Evolutionary conservation across 2,888 invertebrate genomes (phyloP), one percentile per base, ranked within the genome.

Genomic region (Drosophila algonquin): DNA sequence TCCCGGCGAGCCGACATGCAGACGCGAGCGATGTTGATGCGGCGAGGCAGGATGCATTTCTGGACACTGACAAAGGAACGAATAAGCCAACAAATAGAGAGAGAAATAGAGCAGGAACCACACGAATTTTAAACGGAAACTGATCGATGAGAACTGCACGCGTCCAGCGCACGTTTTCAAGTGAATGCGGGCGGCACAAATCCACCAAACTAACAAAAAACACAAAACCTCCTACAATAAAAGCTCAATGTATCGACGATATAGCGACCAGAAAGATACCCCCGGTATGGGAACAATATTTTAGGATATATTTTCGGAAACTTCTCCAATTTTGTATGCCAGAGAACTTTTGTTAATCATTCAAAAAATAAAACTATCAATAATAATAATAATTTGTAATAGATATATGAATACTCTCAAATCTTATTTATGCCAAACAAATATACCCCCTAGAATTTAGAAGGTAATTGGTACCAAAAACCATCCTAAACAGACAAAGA

Each of bases 11-110:
- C 57, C 73, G 40, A 76, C 14, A 30, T 82, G 71, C 18, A 81
- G 70, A 27, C 91, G 90, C 30, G 85, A 16, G 9, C 90, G 90
- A 73, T 90, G 89, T 50, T 79, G 86, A 63, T 85, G 87, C 47
- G 89, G 78, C 58, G 90, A 80, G 27, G 87, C 79, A 63, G 86
- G 69, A 87, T 90, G 89, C 91, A 90, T 90, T 55, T 76, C 44
- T 5, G n/a, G 21, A 44, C n/a, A 35, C 40, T 12, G 40, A 40
- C n/a, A 40, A 35, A n/a, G 18, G 10, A 21, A 8, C 14, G 12
- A 27, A 27, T 14, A 35, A 14, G 24, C 50, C 18, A 18, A 18
- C 18, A 18, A 18, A 18, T 18, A 1, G 18, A 18, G 46, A 53
- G 47, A 16, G 21, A n/a, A 30, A 30, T 30, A 30, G 30, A 30